Evolutionary conservation across 2,113 vertebrate genomes (phyloP).

Genomic region (Prunella fulvescens): DNA sequence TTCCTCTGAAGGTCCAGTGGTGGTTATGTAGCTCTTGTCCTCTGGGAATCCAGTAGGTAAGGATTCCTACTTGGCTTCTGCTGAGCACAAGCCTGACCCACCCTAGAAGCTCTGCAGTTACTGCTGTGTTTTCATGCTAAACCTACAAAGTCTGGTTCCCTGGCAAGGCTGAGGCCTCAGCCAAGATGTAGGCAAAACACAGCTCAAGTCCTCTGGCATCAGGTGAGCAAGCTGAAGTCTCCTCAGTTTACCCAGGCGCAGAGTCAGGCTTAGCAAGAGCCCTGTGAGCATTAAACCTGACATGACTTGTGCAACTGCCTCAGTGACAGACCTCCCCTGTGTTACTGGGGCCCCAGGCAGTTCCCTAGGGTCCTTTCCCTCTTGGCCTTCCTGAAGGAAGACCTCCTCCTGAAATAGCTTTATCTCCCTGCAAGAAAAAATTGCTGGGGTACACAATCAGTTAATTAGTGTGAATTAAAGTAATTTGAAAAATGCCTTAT

Average conservation of each 20-base stretch:
- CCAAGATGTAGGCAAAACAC: not conserved
- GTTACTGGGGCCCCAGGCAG: not conserved
- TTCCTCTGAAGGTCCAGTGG: not conserved
- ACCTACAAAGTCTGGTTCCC: not conserved
- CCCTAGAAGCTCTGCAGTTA: not conserved
- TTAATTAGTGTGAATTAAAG: conserved; percentile 23
- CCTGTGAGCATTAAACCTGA: not conserved
- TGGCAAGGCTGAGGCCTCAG: not conserved
- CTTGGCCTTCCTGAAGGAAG: not conserved
- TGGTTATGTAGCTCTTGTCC: not conserved
- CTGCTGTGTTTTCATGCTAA: not conserved
- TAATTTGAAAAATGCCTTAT: conserved; percentile 24
- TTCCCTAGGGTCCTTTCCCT: not conserved
- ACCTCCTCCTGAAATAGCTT: not conserved
- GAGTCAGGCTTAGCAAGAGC: not conserved
- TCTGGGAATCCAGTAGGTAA: not conserved
- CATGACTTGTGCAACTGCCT: not conserved
- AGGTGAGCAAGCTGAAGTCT: not conserved
- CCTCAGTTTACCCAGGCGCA: not conserved
- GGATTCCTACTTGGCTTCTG: not conserved
- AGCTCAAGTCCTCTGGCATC: not conserved
- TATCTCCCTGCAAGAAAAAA: conserved; percentile 17
- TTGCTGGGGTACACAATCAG: conserved; percentile 11
- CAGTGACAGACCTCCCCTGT: not conserved
- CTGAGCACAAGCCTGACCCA: not conserved